Percentiles rank a stretch among this genome's conserved stretches.
These are phyloP conservation scores for Daboia siamensis DNA, from an alignment of 2,113 vertebrate genomes.

Conservation along the genomic window DNA sequence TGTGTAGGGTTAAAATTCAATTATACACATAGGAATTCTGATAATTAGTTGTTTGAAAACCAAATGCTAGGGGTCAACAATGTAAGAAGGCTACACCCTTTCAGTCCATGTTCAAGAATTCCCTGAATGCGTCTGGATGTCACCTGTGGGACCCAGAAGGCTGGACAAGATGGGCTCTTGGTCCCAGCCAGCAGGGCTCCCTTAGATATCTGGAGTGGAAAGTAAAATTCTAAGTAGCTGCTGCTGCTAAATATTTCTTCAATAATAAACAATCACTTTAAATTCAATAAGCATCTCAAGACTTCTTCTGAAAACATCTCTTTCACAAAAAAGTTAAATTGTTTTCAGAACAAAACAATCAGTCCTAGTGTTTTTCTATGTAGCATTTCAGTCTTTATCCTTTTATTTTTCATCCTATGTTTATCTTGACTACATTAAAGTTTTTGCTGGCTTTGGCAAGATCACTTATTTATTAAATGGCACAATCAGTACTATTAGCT, in stretches of 20 bases:
- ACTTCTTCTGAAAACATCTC: constrained; percentile 21
- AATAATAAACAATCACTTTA: not conserved
- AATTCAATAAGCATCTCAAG: not conserved
- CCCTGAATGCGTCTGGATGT: not conserved
- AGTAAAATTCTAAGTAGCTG: not conserved
- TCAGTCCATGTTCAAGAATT: not conserved
- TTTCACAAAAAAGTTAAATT: not conserved
- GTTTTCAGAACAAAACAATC: constrained; percentile 19
- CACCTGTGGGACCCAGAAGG: not conserved
- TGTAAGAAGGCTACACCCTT: not conserved
- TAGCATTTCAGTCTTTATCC: not conserved
- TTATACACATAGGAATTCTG: not conserved
- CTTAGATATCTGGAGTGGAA: not conserved
- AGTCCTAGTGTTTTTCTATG: not conserved
- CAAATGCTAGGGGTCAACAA: not conserved
- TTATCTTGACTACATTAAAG: not conserved
- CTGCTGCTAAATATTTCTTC: constrained; percentile 1
- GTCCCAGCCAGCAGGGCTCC: not conserved
- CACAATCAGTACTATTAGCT: not conserved
- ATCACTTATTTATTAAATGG: not conserved
- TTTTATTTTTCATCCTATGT: not conserved
- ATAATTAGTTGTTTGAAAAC: not conserved
- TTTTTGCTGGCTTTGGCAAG: not conserved
- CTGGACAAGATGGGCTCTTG: not conserved
- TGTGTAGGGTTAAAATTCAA: not conserved